Evolutionary conservation across 1,140 invertebrate species (phyloP).

Genomic region (Daktulosphaira vitifoliae): DNA sequence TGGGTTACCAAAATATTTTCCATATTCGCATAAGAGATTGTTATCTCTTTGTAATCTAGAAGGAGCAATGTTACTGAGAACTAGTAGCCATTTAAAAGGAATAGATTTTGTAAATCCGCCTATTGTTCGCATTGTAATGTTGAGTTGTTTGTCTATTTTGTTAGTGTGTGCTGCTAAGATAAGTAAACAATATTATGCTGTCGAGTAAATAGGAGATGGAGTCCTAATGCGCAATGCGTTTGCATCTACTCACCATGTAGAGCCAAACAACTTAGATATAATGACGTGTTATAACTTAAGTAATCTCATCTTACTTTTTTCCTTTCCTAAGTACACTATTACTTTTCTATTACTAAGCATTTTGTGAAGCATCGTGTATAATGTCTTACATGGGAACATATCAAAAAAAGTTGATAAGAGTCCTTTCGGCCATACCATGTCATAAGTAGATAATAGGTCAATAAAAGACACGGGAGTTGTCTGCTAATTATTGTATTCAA

Average conservation of each 20-base stretch:
- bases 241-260: constrained; percentile 1
- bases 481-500: neutral
- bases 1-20: no score
- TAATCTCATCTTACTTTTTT: constrained; percentile 4
- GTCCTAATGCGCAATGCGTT: constrained; percentile 34
- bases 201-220: constrained; percentile 11
- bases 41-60: no score
- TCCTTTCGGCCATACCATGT: neutral
- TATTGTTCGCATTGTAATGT: constrained; percentile 34
- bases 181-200: constrained; percentile 23
- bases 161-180: neutral
- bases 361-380: neutral
- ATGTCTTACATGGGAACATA: neutral
- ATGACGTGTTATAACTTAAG: constrained; percentile 15
- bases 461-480: neutral
- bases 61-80: constrained; percentile 41
- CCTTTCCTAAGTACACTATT: neutral
- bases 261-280: constrained; percentile 11
- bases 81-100: constrained; percentile 40
- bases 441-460: neutral
- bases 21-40: no score
- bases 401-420: neutral
- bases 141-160: constrained; percentile 24
- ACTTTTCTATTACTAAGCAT: neutral
- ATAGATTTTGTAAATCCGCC: constrained; percentile 40